phyloP scores from a whole-genome alignment of 2,888 invertebrate genomes.

The Pardosa pseudoannulata region DNA sequence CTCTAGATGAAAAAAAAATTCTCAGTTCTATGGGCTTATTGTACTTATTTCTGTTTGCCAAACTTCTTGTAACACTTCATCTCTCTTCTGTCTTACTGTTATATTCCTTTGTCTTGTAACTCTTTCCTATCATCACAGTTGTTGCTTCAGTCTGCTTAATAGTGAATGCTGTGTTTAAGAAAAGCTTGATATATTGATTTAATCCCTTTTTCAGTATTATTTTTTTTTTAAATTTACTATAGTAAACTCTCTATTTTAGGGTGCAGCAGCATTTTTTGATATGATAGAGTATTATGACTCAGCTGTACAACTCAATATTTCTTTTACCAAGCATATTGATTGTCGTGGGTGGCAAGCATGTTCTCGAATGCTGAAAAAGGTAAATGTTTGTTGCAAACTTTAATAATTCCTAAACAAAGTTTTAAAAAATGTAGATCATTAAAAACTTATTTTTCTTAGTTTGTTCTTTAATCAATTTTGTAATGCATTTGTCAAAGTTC shows the following conservation, averaged over 20 bases:
- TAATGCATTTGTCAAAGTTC: too few relatives aligned
- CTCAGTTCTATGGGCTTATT: background rate
- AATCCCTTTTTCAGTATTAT: background rate
- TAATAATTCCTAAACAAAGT: too few relatives aligned
- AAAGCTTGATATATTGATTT: background rate
- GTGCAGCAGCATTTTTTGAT: conserved; percentile 88
- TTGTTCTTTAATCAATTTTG: too few relatives aligned
- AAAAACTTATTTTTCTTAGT: too few relatives aligned
- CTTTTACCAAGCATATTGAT: conserved; percentile 86
- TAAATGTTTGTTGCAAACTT: too few relatives aligned
- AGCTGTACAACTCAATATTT: conserved; percentile 85
- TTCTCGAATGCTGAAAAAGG: conserved; percentile 87
- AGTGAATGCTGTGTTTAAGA: background rate
- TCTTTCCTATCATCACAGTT: background rate
- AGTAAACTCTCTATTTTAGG: conserved; percentile 78
- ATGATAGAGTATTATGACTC: conserved; percentile 96
- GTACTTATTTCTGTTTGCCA: background rate
- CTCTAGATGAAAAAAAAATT: conserved; percentile 29
- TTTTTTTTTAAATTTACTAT: conserved; percentile 10
- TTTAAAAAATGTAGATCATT: too few relatives aligned
- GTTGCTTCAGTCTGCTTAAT: background rate
- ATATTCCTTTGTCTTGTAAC: background rate
- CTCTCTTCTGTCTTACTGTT: background rate
- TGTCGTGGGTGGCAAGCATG: conserved; percentile 90
- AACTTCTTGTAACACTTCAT: background rate